Conservation (phyloP, 1,140 invertebrate species). For the Bombus affinis region DNA sequence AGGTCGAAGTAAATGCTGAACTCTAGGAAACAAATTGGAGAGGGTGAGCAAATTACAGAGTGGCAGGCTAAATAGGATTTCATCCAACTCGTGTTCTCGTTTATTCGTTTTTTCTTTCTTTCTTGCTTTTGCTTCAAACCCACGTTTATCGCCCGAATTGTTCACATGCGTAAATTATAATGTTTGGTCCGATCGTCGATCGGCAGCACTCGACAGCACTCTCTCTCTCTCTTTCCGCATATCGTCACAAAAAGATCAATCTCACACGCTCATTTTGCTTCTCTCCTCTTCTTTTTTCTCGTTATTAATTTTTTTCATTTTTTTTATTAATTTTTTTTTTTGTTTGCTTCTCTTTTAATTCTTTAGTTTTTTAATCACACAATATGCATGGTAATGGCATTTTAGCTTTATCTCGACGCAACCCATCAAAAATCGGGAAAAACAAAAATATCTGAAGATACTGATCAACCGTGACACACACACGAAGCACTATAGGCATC, state of each 20-base stretch:
- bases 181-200: conserved; percentile 61
- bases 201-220: conserved; percentile 57
- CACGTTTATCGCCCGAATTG: conserved; percentile 60
- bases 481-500: conserved; percentile 6
- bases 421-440: background rate
- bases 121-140: conserved; percentile 46
- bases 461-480: conserved; percentile 6
- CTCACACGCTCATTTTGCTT: conserved; percentile 29
- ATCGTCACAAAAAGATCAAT: conserved; percentile 40
- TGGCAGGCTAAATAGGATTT: conserved; percentile 55
- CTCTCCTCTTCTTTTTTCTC: background rate
- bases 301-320: background rate
- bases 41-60: conserved; percentile 64
- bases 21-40: conserved; percentile 48
- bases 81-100: conserved; percentile 55
- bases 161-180: conserved; percentile 67
- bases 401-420: background rate
- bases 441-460: conserved; percentile 44
- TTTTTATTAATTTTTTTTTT: conserved; percentile 4
- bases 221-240: conserved; percentile 14
- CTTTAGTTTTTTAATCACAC: conserved; percentile 23
- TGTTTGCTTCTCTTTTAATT: conserved; percentile 23
- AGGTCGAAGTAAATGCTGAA: conserved; percentile 29
- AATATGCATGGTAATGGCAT: conserved; percentile 30
- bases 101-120: conserved; percentile 51